Percentiles rank a stretch among this genome's conserved stretches.
phyloP scores from a whole-genome alignment of 2,797 vertebrate genomes.

The Brachymystax lenok region DNA sequence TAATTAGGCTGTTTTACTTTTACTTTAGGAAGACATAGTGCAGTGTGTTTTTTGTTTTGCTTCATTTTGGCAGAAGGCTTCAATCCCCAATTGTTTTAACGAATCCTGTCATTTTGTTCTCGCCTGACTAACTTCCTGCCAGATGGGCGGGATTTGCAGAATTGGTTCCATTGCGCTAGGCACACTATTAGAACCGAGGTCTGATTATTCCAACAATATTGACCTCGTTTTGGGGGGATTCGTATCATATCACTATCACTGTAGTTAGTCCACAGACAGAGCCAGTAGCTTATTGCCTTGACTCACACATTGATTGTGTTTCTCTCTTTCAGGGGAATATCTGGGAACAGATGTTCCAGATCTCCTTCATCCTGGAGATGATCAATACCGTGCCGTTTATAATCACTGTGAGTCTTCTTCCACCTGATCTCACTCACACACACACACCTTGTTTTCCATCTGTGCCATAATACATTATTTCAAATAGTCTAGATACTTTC shows the following conservation, averaged over 20 bases:
- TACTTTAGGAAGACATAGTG: no score
- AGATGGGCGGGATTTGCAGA: background rate
- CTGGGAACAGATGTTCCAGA: slow-evolving; percentile 95
- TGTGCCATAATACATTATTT: no score
- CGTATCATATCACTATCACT: background rate
- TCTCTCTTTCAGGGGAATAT: slow-evolving; percentile 88
- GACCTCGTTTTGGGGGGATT: no score
- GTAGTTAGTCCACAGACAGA: background rate
- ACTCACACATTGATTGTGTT: background rate
- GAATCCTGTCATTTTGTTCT: background rate
- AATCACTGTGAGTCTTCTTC: slow-evolving; percentile 86
- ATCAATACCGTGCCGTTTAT: slow-evolving; percentile 97
- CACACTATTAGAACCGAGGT: background rate
- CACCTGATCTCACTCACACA: background rate
- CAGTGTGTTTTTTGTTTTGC: no score
- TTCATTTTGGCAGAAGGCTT: no score
- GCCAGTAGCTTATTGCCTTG: background rate
- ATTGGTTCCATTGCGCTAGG: background rate
- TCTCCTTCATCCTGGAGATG: slow-evolving; percentile 97
- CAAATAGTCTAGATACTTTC: background rate
- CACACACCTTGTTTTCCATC: no score
- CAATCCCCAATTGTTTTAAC: background rate
- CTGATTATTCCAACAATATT: background rate
- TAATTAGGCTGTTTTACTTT: background rate
- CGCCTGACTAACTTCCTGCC: background rate